Percentiles rank a stretch among this genome's conserved stretches.
These are phyloP conservation scores for Cosmopolites sordidus DNA, from an alignment of 2,888 invertebrate species.

Conservation along the genomic window DNA sequence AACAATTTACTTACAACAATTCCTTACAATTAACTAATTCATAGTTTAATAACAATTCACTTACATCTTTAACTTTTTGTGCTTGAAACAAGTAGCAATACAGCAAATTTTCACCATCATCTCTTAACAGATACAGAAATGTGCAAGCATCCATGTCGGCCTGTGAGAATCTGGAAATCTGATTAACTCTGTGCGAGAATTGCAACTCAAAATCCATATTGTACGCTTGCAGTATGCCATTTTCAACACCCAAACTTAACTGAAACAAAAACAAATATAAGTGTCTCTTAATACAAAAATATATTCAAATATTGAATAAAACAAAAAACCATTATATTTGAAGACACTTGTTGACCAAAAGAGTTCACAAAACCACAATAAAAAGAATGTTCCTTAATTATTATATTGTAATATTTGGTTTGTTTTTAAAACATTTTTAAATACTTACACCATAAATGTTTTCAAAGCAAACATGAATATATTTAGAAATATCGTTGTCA, in stretches of 20 bases:
- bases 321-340: too few species aligned
- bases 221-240: conserved; percentile 64
- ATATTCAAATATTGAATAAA: background rate
- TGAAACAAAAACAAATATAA: conserved; percentile 46
- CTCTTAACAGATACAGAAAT: conserved; percentile 69
- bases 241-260: conserved; percentile 69
- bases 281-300: background rate
- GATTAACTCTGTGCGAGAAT: conserved; percentile 60
- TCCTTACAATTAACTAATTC: too few species aligned
- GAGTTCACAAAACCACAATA: too few species aligned
- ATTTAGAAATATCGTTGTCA: too few species aligned
- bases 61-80: conserved; percentile 63
- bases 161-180: conserved; percentile 55
- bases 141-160: conserved; percentile 49
- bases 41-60: too few species aligned
- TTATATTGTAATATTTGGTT: too few species aligned
- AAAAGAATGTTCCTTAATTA: too few species aligned
- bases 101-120: conserved; percentile 67
- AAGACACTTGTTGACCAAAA: too few species aligned
- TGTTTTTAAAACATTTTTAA: too few species aligned
- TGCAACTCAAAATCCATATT: conserved; percentile 68
- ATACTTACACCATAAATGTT: too few species aligned
- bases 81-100: conserved; percentile 72
- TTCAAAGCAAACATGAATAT: too few species aligned
- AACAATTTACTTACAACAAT: too few species aligned